Conservation (phyloP, 2,113 vertebrate genomes). For the Falco punctatus region DNA sequence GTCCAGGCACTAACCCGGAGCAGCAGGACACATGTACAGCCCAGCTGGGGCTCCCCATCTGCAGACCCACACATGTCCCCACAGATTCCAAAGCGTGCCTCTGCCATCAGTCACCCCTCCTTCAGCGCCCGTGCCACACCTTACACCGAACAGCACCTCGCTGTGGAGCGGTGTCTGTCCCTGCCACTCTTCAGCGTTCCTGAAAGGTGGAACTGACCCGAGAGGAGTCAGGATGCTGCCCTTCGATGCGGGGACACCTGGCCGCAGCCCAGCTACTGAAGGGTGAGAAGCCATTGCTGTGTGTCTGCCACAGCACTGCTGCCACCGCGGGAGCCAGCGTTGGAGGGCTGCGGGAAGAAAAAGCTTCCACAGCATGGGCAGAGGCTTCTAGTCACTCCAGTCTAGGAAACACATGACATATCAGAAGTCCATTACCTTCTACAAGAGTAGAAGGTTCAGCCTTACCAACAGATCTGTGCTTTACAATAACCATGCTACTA, state of each 20-base stretch:
- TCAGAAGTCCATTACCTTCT: not conserved
- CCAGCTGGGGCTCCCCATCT: not conserved
- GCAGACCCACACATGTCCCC: not conserved
- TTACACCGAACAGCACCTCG: rapidly evolving
- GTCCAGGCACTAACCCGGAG: not conserved
- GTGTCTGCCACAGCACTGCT: rapidly evolving
- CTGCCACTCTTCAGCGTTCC: not conserved
- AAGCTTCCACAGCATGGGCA: not conserved
- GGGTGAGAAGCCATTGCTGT: rapidly evolving
- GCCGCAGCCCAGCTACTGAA: not conserved
- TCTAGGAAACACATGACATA: rapidly evolving
- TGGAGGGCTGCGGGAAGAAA: not conserved
- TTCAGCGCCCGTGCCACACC: not conserved
- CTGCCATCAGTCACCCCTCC: not conserved
- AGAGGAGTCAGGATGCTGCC: rapidly evolving
- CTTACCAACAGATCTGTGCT: not conserved
- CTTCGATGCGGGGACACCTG: not conserved
- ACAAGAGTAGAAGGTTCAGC: no score
- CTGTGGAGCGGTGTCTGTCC: rapidly evolving
- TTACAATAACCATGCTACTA: not conserved
- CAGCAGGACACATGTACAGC: not conserved
- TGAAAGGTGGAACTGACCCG: not conserved
- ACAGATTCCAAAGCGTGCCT: rapidly evolving
- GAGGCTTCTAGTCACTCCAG: not conserved
- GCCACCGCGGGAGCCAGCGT: rapidly evolving